Base-by-base conservation (phyloP, 2,888 invertebrate genomes). In the Brenthis ino region DNA sequence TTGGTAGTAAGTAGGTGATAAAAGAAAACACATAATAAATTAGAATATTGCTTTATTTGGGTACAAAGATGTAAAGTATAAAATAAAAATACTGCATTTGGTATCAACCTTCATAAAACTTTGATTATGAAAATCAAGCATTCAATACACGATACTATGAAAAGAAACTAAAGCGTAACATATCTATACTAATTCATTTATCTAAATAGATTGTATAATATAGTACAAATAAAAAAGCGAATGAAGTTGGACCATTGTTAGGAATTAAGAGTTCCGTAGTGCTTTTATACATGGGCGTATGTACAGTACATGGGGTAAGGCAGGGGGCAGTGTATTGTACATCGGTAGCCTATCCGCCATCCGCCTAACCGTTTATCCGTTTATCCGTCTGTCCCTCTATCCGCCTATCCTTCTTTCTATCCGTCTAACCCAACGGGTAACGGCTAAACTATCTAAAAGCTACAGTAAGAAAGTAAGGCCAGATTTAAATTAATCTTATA, bases 71-170 rank as follows among this genome's bases (percentile, higher is more conserved):
- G 89, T 91, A 91, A 89, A 91, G 84, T 91, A 90, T 86, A 90
- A 92, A 92, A 91, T 90, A 91, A 92, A 91, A 92, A 91, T 91
- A 91, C 91, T 92, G 91, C 91, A 90, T 92, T 91, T 91, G 91
- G 92, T 92, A 91, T 91, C 87, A 82, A 92, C 89, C 87, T 82
- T 85, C 89, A 88, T 89, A 90, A 90, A 90, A 89, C 85, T 85
- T 89, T 85, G 85, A 90, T 88, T 90, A 92, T 88, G 90, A 89
- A 91, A 91, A 90, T 88, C 89, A 92, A 91, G 91, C 91, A 87
- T 87, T 89, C 85, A 90, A 89, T 91, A 91, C 90, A 88, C 83
- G 84, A 90, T 83, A 88, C 88, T 89, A 91, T 85, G 81, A 90
- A 91, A 89, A 86, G 83, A 90, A 84, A 86, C 89, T 89, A 91